phyloP scores from a whole-genome alignment of 2,113 vertebrate genomes.

The Neolamprologus variostigma region DNA sequence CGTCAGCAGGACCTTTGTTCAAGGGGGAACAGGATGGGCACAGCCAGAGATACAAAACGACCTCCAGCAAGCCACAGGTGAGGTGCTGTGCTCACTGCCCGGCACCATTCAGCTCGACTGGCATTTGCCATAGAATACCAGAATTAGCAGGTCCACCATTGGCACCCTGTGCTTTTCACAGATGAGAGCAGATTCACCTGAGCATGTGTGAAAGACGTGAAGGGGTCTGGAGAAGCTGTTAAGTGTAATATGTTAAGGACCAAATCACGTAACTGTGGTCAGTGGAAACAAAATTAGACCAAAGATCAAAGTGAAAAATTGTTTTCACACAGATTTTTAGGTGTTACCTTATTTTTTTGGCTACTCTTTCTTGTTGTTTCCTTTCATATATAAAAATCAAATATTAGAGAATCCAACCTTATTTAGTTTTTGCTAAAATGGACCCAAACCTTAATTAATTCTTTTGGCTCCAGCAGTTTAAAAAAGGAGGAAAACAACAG shows the following conservation, averaged over 20 bases:
- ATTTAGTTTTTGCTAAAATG: rapidly evolving
- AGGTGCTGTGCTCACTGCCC: not conserved
- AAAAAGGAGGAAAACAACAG: not conserved
- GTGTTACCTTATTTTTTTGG: not conserved
- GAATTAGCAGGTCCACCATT: not conserved
- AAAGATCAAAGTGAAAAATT: not conserved
- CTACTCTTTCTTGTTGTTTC: not conserved
- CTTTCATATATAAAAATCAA: not conserved
- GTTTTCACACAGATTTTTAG: not conserved
- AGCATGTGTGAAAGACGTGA: not conserved
- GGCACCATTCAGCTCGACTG: not conserved
- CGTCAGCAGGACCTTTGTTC: not conserved
- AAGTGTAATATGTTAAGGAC: not conserved
- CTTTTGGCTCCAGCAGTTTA: not conserved
- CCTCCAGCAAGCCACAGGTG: not conserved
- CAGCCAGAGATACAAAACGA: not conserved
- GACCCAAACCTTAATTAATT: not conserved
- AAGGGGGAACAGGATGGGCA: not conserved
- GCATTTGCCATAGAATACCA: not conserved
- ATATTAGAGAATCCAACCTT: not conserved
- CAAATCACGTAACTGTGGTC: rapidly evolving
- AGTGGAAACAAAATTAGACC: not conserved
- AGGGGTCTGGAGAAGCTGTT: not conserved
- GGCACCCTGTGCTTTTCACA: not conserved
- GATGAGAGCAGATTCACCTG: not conserved